These are phyloP conservation scores for Buphagus erythrorhynchus DNA, from an alignment of 2,797 vertebrate genomes.

Conservation along the genomic window DNA sequence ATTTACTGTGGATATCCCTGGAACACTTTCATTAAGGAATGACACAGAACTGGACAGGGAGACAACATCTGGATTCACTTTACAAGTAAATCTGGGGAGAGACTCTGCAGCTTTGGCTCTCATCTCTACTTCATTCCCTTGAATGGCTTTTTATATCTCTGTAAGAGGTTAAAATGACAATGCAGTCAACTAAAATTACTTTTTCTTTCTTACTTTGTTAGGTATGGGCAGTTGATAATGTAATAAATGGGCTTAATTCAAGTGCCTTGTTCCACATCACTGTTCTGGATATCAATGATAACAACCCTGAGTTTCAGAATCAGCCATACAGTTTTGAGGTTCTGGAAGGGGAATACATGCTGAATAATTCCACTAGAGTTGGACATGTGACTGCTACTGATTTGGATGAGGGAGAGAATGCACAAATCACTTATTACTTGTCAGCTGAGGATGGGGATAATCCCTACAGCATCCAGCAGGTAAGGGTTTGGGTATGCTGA, in stretches of 20 bases:
- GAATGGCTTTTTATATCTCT: not conserved
- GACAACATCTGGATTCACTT: slow-evolving; percentile 61
- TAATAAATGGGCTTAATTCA: slow-evolving; percentile 63
- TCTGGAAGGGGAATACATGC: slow-evolving; percentile 71
- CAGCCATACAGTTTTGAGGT: slow-evolving; percentile 63
- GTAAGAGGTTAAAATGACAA: not conserved
- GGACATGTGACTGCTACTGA: slow-evolving; percentile 69
- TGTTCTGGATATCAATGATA: slow-evolving; percentile 84
- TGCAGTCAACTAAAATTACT: not conserved
- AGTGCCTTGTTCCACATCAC: slow-evolving; percentile 77
- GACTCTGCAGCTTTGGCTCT: not conserved
- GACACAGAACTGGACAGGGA: slow-evolving; percentile 81
- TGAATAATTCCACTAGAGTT: slow-evolving; percentile 7
- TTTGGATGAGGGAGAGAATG: slow-evolving; percentile 76
- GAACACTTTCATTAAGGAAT: slow-evolving; percentile 74
- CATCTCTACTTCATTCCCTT: not conserved
- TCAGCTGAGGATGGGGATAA: slow-evolving; percentile 53
- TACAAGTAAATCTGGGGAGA: slow-evolving; percentile 72
- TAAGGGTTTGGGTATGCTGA: slow-evolving; percentile 31
- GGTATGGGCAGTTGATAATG: slow-evolving; percentile 81
- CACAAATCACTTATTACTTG: slow-evolving; percentile 64
- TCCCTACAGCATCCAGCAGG: slow-evolving; percentile 73
- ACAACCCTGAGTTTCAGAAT: slow-evolving; percentile 79
- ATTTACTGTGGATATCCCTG: slow-evolving; percentile 76
- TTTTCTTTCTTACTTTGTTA: slow-evolving; percentile 34